Base-by-base conservation (phyloP, 2,888 invertebrate genomes). In the Coelopa pilipes region DNA sequence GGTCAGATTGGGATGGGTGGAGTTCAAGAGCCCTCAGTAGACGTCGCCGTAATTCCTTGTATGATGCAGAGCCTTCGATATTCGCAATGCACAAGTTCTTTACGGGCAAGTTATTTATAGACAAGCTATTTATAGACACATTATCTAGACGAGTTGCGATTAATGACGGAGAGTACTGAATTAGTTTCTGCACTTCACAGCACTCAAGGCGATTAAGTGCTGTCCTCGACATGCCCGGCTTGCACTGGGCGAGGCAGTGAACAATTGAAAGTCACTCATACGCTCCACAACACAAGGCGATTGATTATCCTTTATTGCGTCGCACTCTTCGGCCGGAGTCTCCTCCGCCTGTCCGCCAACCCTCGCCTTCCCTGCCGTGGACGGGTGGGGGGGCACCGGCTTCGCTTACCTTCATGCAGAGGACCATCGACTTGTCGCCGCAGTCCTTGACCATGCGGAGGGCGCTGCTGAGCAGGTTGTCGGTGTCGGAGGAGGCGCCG, bases 371-470 rank as follows among this genome's bases (percentile, higher is more conserved):
- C 2, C 15, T 47, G 19, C 17, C 10, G 46, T 49, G 13, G 34
- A 34, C 34, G 34, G 7, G 7, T 34, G 34, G 34, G 34, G 34
- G 34, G 34, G 4, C 34, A 34, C 7, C 34, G 34, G 13, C 34
- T 45, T 12, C 65, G 62, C 82, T 89, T 89, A 93, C 93, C 91
- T 94, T 94, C 82, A 93, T 89, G 89, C 94, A 94, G 81, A 92
- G 85, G 77, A 90, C 88, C 87, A 93, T 89, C 80, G 92, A 92
- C 81, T 90, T 91, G 80, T 90, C 89, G 69, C 92, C 91, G 87
- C 94, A 94, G 82, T 92, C 92, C 88, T 92, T 91, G 77, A 93
- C 89, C 86, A 93, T 91, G 83, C 89, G 90, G 75, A 93, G 88
- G 12, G 92, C 92, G 59, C 90, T 90, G 79, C 91, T 91, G 83